These are phyloP conservation scores for Scalopus aquaticus DNA, from an alignment of 2,113 vertebrate genomes.

Conservation along the genomic window DNA sequence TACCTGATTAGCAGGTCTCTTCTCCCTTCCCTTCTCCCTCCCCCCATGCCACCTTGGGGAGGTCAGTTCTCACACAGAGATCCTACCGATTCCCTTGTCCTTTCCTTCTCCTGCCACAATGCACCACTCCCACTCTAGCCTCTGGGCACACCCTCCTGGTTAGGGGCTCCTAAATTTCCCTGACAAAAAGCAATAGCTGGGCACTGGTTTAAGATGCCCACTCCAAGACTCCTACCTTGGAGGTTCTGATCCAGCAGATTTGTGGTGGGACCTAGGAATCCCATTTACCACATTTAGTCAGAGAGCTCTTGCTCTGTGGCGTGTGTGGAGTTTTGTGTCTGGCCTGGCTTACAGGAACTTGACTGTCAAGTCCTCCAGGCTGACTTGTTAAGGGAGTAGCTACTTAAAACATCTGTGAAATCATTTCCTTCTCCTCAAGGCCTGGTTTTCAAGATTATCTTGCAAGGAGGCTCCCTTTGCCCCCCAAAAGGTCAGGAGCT, in stretches of 20 bases:
- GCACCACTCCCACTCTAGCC: background rate
- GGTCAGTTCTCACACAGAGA: background rate
- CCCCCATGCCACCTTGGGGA: background rate
- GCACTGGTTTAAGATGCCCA: background rate
- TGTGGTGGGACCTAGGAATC: background rate
- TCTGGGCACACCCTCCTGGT: background rate
- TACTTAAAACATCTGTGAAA: background rate
- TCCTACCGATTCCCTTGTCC: background rate
- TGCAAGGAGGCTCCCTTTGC: background rate
- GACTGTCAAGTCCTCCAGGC: background rate
- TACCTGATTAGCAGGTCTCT: background rate
- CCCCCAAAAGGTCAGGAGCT: background rate
- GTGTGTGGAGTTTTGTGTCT: background rate
- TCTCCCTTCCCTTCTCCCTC: background rate
- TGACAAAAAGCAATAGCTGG: background rate
- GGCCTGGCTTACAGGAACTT: background rate
- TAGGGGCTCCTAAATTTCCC: background rate
- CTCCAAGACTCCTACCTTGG: background rate
- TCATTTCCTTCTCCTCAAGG: background rate
- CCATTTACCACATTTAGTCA: background rate
- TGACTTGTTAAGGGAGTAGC: background rate
- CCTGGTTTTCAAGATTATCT: background rate
- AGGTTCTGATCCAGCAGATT: background rate
- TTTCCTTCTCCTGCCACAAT: too few species aligned
- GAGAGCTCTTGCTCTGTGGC: background rate